phyloP scores from a whole-genome alignment of 2,113 vertebrate species.

The Irena cyanogastra region DNA sequence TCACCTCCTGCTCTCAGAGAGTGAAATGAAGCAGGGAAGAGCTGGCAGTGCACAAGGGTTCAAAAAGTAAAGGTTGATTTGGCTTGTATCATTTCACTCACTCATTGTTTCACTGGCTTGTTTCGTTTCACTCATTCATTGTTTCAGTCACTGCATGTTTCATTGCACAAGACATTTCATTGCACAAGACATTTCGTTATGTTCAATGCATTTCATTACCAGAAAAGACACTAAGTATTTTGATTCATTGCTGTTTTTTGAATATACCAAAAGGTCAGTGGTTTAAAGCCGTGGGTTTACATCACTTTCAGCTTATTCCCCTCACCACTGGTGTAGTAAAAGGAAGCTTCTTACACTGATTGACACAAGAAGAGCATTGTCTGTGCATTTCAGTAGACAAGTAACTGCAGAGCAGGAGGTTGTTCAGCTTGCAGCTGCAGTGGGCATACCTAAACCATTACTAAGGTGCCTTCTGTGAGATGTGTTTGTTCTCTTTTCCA shows the following conservation, averaged over 20 bases:
- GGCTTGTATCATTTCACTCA: neutral
- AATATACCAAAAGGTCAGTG: neutral
- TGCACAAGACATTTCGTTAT: neutral
- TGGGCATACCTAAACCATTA: neutral
- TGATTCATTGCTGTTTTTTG: neutral
- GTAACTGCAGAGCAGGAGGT: neutral
- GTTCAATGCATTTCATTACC: constrained; percentile 18
- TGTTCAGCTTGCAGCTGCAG: neutral
- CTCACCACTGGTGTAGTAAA: neutral
- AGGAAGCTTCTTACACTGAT: neutral
- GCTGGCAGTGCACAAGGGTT: neutral
- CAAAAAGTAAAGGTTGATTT: neutral
- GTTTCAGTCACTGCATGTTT: neutral
- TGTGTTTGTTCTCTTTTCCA: neutral
- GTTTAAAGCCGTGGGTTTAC: neutral
- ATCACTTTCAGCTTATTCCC: neutral
- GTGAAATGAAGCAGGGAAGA: neutral
- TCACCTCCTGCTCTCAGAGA: neutral
- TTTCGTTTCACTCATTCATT: neutral
- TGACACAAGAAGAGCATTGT: neutral
- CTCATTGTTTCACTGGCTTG: neutral
- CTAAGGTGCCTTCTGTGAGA: neutral
- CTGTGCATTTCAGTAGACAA: neutral
- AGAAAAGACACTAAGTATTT: constrained; percentile 4
- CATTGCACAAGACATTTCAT: neutral